Base-by-base conservation (phyloP, 2,113 vertebrate species). In the Atractosteus spatula region DNA sequence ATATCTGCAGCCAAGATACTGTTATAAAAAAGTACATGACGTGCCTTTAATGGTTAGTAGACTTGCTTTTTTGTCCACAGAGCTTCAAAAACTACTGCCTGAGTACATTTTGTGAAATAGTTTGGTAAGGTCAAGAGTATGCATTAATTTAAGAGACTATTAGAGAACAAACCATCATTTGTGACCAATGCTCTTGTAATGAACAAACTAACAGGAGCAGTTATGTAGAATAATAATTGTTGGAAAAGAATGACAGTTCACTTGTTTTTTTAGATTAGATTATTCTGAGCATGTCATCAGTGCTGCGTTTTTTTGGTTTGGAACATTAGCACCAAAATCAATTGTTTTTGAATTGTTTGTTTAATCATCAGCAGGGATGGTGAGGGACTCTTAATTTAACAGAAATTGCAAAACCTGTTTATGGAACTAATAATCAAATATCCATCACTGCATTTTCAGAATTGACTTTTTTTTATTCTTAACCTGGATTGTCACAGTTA, bases 1-100 rank as follows among this genome's bases (percentile, higher is more conserved):
- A 14, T 68, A 80, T 81, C 77, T 83, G 81, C 76, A 62, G 78
- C 84, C 81, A 86, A 83, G 70, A 84, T 80, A 71, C 73, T 57
- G 75, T 86, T 82, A 81, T 54, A 73, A 80, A 29, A 29, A 29
- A 81, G 71, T 80, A 77, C 81, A 88, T 86, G 74, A 88, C 56
- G 89, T 92, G 91, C 90, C 89, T 92, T 85, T 78, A 62, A 78
- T 74, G 73, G 69, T 81, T 72, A 17, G 72, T 79, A 72, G 57
- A 80, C 73, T 62, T 42, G 71, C 62, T 78, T 72, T 51, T 47
- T 74, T 70, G 41, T 64, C 62, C 42, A 68, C 29, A 67, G 45
- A 55, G 67, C 42, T 41, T 67, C 47, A 13, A 59, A 12, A 68
- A 64, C 14, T 42, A 57, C 66, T 47, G 67, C 17, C 57, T 56